Evolutionary conservation across 2,888 invertebrate species (phyloP).

Genomic region (Hyalella azteca): DNA sequence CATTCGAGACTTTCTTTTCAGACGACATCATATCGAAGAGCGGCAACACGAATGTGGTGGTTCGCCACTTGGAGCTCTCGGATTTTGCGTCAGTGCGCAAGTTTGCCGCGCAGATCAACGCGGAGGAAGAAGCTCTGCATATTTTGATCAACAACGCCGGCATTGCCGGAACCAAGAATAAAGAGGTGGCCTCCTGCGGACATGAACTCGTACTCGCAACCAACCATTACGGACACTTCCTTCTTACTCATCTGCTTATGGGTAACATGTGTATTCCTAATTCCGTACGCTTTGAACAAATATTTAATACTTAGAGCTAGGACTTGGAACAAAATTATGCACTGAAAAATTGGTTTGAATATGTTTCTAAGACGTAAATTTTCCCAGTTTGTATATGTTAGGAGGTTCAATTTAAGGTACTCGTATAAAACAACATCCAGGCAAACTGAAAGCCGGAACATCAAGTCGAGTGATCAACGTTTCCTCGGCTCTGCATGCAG

Average conservation of each 20-base stretch:
- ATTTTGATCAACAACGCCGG: neutral
- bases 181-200: slow-evolving; percentile 76
- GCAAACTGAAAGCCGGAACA: neutral
- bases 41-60: neutral
- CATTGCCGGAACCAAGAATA: slow-evolving; percentile 70
- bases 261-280: too few species aligned
- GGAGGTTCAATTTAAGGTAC: too few species aligned
- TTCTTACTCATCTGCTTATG: slow-evolving; percentile 82
- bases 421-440: too few species aligned
- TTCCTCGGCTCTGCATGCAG: neutral
- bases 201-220: slow-evolving; percentile 90
- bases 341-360: too few species aligned
- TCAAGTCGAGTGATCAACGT: slow-evolving; percentile 16
- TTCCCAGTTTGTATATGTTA: too few species aligned
- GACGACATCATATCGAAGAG: neutral
- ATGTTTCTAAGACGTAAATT: too few species aligned
- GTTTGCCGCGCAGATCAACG: neutral
- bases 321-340: too few species aligned
- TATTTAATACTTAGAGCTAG: too few species aligned
- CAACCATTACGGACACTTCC: slow-evolving; percentile 92
- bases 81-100: neutral
- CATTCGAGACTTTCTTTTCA: too few species aligned
- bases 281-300: too few species aligned
- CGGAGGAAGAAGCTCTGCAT: neutral
- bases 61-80: neutral